phyloP scores from a whole-genome alignment of 23 tunicate genomes.

The Ascidia mentula region DNA sequence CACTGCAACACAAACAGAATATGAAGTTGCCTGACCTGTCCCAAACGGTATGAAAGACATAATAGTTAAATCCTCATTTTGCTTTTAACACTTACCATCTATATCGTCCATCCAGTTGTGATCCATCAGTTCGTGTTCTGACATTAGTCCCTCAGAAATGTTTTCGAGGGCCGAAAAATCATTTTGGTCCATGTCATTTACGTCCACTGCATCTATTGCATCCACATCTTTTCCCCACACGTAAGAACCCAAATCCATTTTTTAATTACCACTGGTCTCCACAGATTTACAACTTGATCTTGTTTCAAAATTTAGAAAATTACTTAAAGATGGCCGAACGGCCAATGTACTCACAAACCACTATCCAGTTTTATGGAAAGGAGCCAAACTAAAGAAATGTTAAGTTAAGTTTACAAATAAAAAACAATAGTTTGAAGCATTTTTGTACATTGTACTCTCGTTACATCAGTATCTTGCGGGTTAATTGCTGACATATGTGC shows the following conservation, averaged over 20 bases:
- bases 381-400: too few relatives aligned
- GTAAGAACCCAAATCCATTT: constrained; percentile 41
- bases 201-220: background rate
- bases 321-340: too few relatives aligned
- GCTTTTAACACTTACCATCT: constrained; percentile 6
- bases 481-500: too few relatives aligned
- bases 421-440: too few relatives aligned
- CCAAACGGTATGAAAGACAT: background rate
- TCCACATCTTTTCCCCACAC: constrained; percentile 9
- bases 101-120: constrained; percentile 25
- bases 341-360: background rate
- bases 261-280: background rate
- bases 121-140: constrained; percentile 2
- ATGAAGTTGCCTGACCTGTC: background rate
- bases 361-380: background rate
- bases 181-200: background rate
- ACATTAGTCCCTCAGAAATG: background rate
- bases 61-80: background rate
- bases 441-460: too few relatives aligned
- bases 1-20: background rate
- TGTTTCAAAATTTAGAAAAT: too few relatives aligned
- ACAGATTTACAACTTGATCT: too few relatives aligned
- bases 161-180: background rate
- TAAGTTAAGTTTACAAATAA: too few relatives aligned
- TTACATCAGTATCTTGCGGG: too few relatives aligned